Conservation (phyloP, 2,797 vertebrate genomes). For the Cirrhinus mrigala region DNA sequence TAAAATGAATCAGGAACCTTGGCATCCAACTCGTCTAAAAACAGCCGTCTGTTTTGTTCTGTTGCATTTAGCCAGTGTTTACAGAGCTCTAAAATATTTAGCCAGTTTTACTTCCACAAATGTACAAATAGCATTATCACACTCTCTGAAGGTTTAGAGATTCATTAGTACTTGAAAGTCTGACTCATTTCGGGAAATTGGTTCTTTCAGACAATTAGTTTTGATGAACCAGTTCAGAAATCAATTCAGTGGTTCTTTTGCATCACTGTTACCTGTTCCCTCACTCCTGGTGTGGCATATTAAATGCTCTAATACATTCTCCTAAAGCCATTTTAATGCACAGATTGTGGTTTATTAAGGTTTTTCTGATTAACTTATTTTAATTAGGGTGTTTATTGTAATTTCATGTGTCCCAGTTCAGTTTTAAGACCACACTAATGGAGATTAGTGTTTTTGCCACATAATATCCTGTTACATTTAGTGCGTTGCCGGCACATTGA, state of each 20-base stretch:
- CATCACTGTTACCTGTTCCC: not conserved
- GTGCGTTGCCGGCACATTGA: not conserved
- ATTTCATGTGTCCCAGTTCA: not conserved
- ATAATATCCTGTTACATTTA: not conserved
- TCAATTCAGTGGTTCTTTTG: not conserved
- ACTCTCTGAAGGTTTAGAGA: not conserved
- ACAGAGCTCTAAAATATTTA: not conserved
- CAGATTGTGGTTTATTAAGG: not conserved
- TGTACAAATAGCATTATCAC: not conserved
- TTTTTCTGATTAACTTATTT: not conserved
- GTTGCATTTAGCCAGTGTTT: not conserved
- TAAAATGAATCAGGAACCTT: not conserved
- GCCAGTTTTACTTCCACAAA: not conserved
- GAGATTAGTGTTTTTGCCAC: not conserved
- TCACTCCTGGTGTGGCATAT: not conserved
- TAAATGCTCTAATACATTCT: not conserved
- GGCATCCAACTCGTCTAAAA: not conserved
- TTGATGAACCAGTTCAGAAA: not conserved
- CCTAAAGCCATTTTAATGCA: not conserved
- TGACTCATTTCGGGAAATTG: not conserved
- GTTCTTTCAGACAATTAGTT: slow-evolving; percentile 20
- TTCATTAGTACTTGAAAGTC: not conserved
- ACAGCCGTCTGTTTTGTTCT: not conserved
- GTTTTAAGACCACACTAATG: not conserved
- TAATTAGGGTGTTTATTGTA: not conserved